Percentiles rank a stretch among this genome's conserved stretches.
Conservation (phyloP, 2,888 invertebrate genomes). For the Chirona hameri region DNA sequence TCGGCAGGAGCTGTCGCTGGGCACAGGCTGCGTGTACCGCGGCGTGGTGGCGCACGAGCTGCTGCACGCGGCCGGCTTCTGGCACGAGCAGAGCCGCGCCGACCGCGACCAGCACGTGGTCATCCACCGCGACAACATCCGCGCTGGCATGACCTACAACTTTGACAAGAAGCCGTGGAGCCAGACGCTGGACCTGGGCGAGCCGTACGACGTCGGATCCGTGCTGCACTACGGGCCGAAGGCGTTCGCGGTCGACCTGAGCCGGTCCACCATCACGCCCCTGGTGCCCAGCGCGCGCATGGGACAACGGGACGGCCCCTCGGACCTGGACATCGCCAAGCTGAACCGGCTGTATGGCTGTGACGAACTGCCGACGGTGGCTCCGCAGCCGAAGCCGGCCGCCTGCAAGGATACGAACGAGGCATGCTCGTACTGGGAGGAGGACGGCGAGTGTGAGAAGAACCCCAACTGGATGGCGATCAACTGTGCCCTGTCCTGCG, state of each 20-base stretch:
- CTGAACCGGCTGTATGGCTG: conserved; percentile 45
- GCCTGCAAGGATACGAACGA: neutral
- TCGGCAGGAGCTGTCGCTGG: conserved; percentile 50
- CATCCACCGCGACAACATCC: conserved; percentile 45
- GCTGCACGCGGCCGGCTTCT: conserved; percentile 52
- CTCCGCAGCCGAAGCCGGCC: neutral
- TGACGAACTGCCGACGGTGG: conserved; percentile 5
- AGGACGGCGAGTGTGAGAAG: neutral
- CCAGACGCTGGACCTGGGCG: conserved; percentile 44
- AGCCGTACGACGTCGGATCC: conserved; percentile 45
- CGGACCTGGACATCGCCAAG: conserved; percentile 43
- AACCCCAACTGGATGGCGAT: neutral
- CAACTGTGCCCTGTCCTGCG: conserved; percentile 5
- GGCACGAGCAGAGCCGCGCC: conserved; percentile 52
- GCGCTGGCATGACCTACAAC: conserved; percentile 45
- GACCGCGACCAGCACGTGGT: conserved; percentile 51
- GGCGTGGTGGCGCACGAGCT: conserved; percentile 52
- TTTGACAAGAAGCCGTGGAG: conserved; percentile 45
- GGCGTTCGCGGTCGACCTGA: conserved; percentile 45
- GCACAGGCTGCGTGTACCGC: conserved; percentile 44
- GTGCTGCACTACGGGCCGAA: conserved; percentile 48
- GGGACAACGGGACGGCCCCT: conserved; percentile 46
- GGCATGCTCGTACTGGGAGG: neutral
- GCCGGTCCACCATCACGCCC: conserved; percentile 46
- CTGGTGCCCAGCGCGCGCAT: conserved; percentile 42